Conservation (phyloP, 2,113 vertebrate genomes). For the Plecotus auritus region DNA sequence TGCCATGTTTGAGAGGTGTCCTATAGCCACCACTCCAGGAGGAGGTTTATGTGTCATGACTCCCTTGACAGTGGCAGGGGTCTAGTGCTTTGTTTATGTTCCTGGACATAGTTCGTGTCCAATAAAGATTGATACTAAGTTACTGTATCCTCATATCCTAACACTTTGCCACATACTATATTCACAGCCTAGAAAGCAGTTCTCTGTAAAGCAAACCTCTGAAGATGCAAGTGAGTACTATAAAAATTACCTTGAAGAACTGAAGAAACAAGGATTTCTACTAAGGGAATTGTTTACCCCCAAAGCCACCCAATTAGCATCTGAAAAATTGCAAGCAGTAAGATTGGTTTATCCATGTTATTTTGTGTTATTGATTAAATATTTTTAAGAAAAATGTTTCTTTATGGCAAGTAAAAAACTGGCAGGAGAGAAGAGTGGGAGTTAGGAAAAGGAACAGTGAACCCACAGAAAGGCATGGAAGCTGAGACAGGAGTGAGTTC, state of each 20-base stretch:
- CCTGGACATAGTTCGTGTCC: neutral
- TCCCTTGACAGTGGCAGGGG: neutral
- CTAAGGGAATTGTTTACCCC: slow-evolving; percentile 63
- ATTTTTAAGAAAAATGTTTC: neutral
- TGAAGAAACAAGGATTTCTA: slow-evolving; percentile 73
- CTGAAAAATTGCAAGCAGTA: slow-evolving; percentile 84
- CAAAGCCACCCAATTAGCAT: slow-evolving; percentile 76
- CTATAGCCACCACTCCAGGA: neutral
- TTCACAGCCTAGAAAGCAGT: slow-evolving; percentile 70
- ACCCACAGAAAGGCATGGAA: neutral
- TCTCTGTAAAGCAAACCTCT: slow-evolving; percentile 75
- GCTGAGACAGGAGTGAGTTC: neutral
- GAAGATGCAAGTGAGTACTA: slow-evolving; percentile 83
- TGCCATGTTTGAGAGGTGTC: neutral
- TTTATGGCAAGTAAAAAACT: neutral
- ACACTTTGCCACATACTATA: neutral
- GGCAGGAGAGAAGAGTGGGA: neutral
- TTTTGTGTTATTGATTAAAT: neutral
- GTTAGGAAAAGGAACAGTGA: neutral
- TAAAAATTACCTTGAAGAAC: slow-evolving; percentile 64
- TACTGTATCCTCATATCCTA: neutral
- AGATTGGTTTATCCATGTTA: slow-evolving; percentile 16
- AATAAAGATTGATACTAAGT: neutral
- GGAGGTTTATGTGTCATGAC: no score
- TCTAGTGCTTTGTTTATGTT: neutral